Evolutionary conservation across 2,797 vertebrate species (phyloP).

Genomic region (Hirundo rustica): DNA sequence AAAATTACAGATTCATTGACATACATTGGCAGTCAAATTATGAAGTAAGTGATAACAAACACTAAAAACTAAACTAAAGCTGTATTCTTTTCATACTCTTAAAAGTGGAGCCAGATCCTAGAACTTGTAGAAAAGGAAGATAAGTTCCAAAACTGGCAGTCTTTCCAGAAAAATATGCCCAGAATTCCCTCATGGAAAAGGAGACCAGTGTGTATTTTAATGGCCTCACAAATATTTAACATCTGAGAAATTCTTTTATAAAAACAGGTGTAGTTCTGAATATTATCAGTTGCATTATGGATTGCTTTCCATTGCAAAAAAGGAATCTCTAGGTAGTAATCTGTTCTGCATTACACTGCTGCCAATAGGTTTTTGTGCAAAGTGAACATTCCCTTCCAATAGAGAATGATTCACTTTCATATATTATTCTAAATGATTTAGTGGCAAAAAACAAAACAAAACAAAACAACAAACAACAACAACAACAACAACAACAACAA

Average conservation of each 20-base stretch:
- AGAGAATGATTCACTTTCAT: not conserved
- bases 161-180: not conserved
- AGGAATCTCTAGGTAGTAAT: not conserved
- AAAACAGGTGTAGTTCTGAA: not conserved
- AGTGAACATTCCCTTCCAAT: not conserved
- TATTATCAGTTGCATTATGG: not conserved
- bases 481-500: no score
- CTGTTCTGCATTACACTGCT: not conserved
- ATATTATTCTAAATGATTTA: not conserved
- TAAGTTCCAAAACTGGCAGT: not conserved
- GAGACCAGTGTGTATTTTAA: not conserved
- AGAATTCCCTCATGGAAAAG: not conserved
- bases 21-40: not conserved
- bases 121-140: not conserved
- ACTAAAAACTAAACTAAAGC: not conserved
- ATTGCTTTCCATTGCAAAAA: not conserved
- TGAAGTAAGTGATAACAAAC: not conserved
- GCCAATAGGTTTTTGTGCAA: not conserved
- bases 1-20: not conserved
- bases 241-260: not conserved
- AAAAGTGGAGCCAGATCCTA: not conserved
- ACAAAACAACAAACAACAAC: no score
- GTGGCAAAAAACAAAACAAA: not conserved
- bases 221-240: not conserved
- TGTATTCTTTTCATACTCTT: not conserved